Conservation (phyloP, 2,888 invertebrate species). For the Parnassius smintheus region DNA sequence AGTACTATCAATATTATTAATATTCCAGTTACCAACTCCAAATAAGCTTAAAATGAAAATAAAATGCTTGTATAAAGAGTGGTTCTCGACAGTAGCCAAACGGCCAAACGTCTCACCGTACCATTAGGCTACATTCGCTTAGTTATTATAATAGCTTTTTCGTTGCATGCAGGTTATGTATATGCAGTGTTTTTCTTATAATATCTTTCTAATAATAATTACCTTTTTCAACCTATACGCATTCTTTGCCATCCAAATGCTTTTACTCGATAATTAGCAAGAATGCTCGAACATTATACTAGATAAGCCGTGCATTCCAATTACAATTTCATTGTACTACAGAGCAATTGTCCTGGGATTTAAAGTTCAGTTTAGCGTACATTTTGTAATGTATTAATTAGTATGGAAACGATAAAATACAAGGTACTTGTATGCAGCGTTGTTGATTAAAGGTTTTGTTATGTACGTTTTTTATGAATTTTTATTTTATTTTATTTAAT, state of each 20-base stretch:
- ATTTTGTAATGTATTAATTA: not conserved
- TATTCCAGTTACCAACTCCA: too few species aligned
- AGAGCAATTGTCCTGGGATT: not conserved
- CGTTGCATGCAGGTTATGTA: too few species aligned
- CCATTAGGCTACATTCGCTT: too few species aligned
- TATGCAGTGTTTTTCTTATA: not conserved
- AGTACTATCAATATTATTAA: too few species aligned
- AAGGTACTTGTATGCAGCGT: not conserved
- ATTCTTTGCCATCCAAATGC: conserved; percentile 32
- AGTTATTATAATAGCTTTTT: too few species aligned
- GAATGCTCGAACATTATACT: conserved; percentile 50
- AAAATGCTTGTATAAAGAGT: too few species aligned
- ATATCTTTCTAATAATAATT: too few species aligned
- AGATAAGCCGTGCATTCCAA: conserved; percentile 49
- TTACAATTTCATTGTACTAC: conserved; percentile 15
- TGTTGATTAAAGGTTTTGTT: not conserved
- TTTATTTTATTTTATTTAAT: too few species aligned
- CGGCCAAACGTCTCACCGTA: too few species aligned
- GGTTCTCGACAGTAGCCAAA: too few species aligned
- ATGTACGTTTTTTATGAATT: not conserved
- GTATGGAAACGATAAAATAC: not conserved
- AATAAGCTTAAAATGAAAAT: too few species aligned
- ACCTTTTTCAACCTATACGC: not conserved
- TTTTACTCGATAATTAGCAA: conserved; percentile 59
- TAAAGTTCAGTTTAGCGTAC: not conserved